Evolutionary conservation across 2,113 vertebrate genomes (phyloP).

Genomic region (Aythya baeri): DNA sequence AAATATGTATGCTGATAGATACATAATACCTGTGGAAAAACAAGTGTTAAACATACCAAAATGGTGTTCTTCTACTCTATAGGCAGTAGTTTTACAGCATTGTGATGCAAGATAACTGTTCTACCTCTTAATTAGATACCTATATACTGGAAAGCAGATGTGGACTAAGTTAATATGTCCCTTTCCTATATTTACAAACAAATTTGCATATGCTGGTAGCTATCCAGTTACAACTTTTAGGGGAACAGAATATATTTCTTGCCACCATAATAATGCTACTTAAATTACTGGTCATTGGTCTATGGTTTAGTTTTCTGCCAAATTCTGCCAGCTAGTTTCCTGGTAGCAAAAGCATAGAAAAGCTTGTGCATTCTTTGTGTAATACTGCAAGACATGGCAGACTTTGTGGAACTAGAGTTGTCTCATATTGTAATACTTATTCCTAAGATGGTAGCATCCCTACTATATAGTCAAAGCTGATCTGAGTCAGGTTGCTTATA

Average conservation of each 20-base stretch:
- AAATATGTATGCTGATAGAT: background rate
- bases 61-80: background rate
- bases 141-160: background rate
- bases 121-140: background rate
- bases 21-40: background rate
- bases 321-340: background rate
- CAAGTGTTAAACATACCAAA: background rate
- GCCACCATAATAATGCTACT: background rate
- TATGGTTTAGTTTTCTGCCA: background rate
- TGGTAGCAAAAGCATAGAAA: background rate
- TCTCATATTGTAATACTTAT: background rate
- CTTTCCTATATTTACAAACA: background rate
- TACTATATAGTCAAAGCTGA: background rate
- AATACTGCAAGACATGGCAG: background rate
- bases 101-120: background rate
- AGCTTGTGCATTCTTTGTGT: background rate
- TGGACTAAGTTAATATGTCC: fast-evolving
- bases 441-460: background rate
- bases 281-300: background rate
- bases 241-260: background rate
- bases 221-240: background rate
- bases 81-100: background rate
- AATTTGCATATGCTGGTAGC: background rate
- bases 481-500: background rate
- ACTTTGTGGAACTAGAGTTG: background rate